Percentiles rank a stretch among this genome's conserved stretches.
These are phyloP conservation scores for Parasteatoda lunata DNA, from an alignment of 2,888 invertebrate genomes.

Conservation along the genomic window DNA sequence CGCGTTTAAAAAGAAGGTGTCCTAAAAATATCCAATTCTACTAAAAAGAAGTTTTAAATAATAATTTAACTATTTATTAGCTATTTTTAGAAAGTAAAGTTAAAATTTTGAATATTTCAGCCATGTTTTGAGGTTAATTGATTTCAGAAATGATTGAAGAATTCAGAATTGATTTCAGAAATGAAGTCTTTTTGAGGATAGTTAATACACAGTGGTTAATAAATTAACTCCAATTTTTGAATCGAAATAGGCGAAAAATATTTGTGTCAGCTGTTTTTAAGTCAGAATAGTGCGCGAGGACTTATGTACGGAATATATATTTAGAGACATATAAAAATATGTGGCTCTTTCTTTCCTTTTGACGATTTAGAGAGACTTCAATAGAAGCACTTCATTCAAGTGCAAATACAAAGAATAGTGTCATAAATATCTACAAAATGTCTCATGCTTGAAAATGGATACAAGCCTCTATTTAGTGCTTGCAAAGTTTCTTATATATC, in stretches of 20 bases:
- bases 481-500: background rate
- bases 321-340: slow-evolving; percentile 66
- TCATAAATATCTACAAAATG: slow-evolving; percentile 48
- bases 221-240: too few species aligned
- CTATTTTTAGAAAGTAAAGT: too few species aligned
- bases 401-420: slow-evolving; percentile 56
- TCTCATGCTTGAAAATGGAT: slow-evolving; percentile 24
- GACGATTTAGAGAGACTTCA: slow-evolving; percentile 48
- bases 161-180: background rate
- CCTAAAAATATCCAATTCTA: too few species aligned
- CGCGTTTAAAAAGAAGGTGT: too few species aligned
- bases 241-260: too few species aligned
- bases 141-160: too few species aligned
- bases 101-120: too few species aligned
- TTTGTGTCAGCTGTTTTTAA: slow-evolving; percentile 8
- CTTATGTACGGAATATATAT: slow-evolving; percentile 42
- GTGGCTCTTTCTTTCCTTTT: slow-evolving; percentile 39
- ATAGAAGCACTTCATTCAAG: slow-evolving; percentile 47
- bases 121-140: too few species aligned
- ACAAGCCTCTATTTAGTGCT: slow-evolving; percentile 12
- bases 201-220: too few species aligned
- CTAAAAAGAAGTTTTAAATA: too few species aligned
- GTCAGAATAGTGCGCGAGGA: slow-evolving; percentile 30
- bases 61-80: too few species aligned
- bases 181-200: background rate